Percentiles rank a stretch among this genome's conserved stretches.
Conservation (phyloP, 2,888 invertebrate species). For the Prosapia bicincta region DNA sequence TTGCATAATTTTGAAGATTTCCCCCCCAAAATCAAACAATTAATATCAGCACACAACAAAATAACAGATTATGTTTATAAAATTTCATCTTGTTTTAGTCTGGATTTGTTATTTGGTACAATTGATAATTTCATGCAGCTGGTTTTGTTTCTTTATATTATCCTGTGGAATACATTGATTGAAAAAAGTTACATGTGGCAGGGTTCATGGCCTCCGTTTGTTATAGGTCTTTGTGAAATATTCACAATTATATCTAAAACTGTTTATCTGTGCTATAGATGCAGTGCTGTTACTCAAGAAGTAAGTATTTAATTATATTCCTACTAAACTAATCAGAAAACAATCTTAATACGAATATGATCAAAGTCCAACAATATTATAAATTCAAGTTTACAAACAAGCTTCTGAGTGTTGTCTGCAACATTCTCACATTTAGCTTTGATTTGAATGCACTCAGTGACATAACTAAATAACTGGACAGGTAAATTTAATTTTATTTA, state of each 20-base stretch:
- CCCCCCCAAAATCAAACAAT: not conserved
- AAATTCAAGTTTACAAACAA: too few relatives aligned
- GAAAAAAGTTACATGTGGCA: not conserved
- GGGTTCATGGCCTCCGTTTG: slow-evolving; percentile 4
- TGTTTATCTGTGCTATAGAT: slow-evolving; percentile 19
- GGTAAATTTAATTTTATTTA: too few relatives aligned
- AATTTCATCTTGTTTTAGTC: slow-evolving; percentile 16
- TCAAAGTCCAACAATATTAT: too few relatives aligned
- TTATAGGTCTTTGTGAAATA: slow-evolving; percentile 3
- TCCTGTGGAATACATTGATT: slow-evolving; percentile 8
- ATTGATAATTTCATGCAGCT: slow-evolving; percentile 18
- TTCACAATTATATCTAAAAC: slow-evolving; percentile 15
- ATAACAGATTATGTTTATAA: slow-evolving; percentile 15
- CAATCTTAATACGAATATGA: too few relatives aligned
- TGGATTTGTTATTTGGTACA: slow-evolving; percentile 13
- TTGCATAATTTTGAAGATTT: not conserved
- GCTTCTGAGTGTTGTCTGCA: too few relatives aligned
- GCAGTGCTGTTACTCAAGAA: not conserved
- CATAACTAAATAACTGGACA: too few relatives aligned
- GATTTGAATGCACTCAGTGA: too few relatives aligned
- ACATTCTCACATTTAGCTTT: too few relatives aligned
- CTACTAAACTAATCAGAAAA: too few relatives aligned
- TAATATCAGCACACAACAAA: not conserved
- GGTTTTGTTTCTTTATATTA: slow-evolving; percentile 19
- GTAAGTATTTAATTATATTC: not conserved